Evolutionary conservation across 92 coral and sea anemone genomes (phyloP).

Genomic region (Desmophyllum pertusum): DNA sequence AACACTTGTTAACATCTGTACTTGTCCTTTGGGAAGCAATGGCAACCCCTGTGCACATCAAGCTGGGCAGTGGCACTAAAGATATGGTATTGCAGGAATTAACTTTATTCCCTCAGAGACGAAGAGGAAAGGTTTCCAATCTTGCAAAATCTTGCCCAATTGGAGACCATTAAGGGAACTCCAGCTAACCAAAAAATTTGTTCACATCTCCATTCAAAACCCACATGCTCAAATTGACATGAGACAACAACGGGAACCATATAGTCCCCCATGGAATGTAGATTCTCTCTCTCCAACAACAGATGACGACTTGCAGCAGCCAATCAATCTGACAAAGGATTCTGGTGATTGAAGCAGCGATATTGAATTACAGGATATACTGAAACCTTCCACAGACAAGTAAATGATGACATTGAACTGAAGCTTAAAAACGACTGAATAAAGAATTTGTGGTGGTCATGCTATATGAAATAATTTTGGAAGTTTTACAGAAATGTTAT

Average conservation of each 20-base stretch:
- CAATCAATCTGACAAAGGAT: slow-evolving; percentile 36
- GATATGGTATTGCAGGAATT: slow-evolving; percentile 21
- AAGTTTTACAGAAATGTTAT: slow-evolving; percentile 29
- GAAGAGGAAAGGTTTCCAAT: slow-evolving; percentile 34
- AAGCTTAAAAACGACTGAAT: slow-evolving; percentile 43
- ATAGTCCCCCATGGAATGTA: slow-evolving; percentile 7
- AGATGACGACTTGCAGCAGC: background rate
- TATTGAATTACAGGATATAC: slow-evolving; percentile 30
- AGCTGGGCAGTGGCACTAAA: slow-evolving; percentile 54
- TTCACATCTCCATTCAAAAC: slow-evolving; percentile 3
- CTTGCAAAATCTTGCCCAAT: slow-evolving; percentile 60
- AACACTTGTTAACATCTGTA: no score
- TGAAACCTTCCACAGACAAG: slow-evolving; percentile 45
- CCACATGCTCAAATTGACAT: background rate
- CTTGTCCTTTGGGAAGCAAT: slow-evolving; percentile 54
- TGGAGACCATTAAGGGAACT: slow-evolving; percentile 30
- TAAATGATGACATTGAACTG: slow-evolving; percentile 38
- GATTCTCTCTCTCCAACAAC: background rate
- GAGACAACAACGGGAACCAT: slow-evolving; percentile 5
- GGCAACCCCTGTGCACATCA: slow-evolving; percentile 68
- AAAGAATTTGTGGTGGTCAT: slow-evolving; percentile 40
- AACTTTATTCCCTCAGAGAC: slow-evolving; percentile 50
- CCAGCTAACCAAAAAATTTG: slow-evolving; percentile 14
- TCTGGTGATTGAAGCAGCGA: slow-evolving; percentile 10
- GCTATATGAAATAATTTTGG: slow-evolving; percentile 29